Conservation (phyloP, 2,113 vertebrate genomes). For the Antechinus stuartii region DNA sequence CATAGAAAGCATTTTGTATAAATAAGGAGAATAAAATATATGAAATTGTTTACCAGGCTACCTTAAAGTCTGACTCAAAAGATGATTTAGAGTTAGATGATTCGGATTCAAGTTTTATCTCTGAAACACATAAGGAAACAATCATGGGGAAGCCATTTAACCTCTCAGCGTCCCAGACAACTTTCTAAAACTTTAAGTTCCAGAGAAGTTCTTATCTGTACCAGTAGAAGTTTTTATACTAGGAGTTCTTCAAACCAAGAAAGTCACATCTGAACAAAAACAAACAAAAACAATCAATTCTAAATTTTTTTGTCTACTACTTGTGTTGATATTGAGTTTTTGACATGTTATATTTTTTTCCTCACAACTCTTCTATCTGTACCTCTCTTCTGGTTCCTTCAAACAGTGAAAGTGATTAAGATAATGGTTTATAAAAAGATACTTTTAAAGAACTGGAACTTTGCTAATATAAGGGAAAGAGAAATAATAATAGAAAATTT, state of each 20-base stretch:
- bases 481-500: background rate
- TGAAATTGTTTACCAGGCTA: background rate
- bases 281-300: background rate
- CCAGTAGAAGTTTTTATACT: background rate
- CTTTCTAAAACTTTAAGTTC: background rate
- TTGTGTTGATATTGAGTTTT: background rate
- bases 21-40: constrained; percentile 6
- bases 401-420: background rate
- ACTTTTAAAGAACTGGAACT: background rate
- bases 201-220: background rate
- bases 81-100: background rate
- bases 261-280: background rate
- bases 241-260: background rate
- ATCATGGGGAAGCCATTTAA: background rate
- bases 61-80: background rate
- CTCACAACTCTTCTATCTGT: background rate
- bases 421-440: background rate
- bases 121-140: background rate
- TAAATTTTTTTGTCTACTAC: background rate
- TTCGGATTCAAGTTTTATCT: background rate
- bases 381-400: background rate
- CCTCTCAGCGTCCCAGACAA: background rate
- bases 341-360: background rate
- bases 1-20: background rate
- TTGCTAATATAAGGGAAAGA: background rate